Percentiles rank a stretch among this genome's conserved stretches.
Evolutionary conservation across 2,888 invertebrate species (phyloP).

Genomic region (Spilosoma lubricipeda): DNA sequence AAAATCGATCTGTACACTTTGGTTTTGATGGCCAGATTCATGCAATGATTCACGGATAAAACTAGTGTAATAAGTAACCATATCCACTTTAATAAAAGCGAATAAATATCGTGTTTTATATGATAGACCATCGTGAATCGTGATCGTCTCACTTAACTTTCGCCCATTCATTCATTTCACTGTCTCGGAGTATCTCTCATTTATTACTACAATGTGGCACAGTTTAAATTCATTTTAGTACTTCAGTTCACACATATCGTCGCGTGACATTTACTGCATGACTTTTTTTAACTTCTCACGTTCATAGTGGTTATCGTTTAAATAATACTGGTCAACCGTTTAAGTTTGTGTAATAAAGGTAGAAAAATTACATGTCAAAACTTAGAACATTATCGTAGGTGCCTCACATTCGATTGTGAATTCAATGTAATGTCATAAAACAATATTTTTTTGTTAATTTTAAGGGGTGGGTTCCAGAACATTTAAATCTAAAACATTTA

Average conservation of each 20-base stretch:
- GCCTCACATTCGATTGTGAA: not conserved
- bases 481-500: not conserved
- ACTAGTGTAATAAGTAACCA: not conserved
- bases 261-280: constrained; percentile 18
- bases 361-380: not conserved
- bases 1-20: too few relatives aligned
- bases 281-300: constrained; percentile 24
- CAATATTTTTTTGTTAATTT: not conserved
- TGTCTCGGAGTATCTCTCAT: constrained; percentile 22
- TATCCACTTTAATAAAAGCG: constrained; percentile 43
- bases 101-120: constrained; percentile 53
- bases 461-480: not conserved
- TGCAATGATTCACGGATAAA: not conserved
- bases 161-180: constrained; percentile 62
- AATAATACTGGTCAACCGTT: not conserved
- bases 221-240: constrained; percentile 34
- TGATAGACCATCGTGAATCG: constrained; percentile 64
- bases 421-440: not conserved
- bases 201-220: constrained; percentile 4
- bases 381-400: not conserved
- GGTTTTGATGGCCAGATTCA: not conserved
- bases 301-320: constrained; percentile 17
- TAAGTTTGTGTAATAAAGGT: not conserved
- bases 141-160: constrained; percentile 67
- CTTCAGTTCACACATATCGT: constrained; percentile 36